Evolutionary conservation across 2,888 invertebrate species (phyloP), one percentile per base, ranked within the genome.

Genomic region (Syrista parreyssii): DNA sequence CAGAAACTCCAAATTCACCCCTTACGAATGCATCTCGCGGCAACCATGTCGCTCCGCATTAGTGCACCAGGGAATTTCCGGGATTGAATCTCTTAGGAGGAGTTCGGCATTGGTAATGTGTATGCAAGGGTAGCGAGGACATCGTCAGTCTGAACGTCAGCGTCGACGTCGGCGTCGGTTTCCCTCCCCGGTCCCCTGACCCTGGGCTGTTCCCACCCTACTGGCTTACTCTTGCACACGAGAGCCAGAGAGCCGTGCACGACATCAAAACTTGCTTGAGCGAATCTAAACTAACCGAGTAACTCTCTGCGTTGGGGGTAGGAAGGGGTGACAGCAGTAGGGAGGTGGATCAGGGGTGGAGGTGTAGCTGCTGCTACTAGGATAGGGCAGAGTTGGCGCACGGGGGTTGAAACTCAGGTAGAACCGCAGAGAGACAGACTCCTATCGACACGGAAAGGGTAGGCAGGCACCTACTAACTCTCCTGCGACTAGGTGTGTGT

Each of bases 221-320:
- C 15, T 40, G 40, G 40, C 40, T 40, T 40, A 40, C 40, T 40
- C 40, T 40, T 40, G 40, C 40, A 15, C 40, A 40, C 40, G 40
- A 40, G 15, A 40, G 40, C 40, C 40, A 40, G 40, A 15, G 69
- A 32, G 69, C 31, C 69, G 30, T 32, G 85, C 84, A 84, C 85
- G 86, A 88, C 87, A 89, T 88, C 89, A 87, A 88, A 89, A 89
- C 89, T 89, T 89, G 87, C 86, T 84, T 85, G 84, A 87, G 84
- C 87, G 86, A 88, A 88, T 89, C 88, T 87, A 89, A 89, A 89
- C 89, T 89, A 89, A 88, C 88, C 88, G 86, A 89, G 86, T 88
- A 88, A 89, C 89, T 88, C 87, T 82, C 74, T 81, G 84, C 83
- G 86, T 84, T 86, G 84, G 86, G 84, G 82, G 80, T 74, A 75